Evolutionary conservation across 2,797 vertebrate genomes (phyloP).

Genomic region (Sebastes nivosus): DNA sequence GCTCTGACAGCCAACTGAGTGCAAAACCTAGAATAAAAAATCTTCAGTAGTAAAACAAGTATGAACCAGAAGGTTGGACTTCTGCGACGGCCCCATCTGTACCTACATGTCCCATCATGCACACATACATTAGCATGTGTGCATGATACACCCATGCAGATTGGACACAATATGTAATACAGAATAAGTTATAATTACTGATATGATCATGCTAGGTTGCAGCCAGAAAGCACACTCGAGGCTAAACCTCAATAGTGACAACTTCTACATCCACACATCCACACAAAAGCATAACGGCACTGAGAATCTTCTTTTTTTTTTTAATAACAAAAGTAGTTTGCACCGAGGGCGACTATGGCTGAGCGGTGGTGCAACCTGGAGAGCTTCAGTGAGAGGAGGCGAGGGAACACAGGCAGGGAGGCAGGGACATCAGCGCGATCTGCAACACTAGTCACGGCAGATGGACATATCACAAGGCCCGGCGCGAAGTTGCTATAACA

Average conservation of each 20-base stretch:
- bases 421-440: conserved; percentile 51
- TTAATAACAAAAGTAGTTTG: conserved; percentile 28
- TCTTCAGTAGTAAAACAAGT: neutral
- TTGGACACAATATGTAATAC: neutral
- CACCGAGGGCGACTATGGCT: conserved; percentile 24
- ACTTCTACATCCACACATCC: neutral
- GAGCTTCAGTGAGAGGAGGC: conserved; percentile 51
- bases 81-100: neutral
- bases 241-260: neutral
- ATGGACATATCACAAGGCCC: conserved; percentile 68
- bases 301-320: neutral
- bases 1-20: neutral
- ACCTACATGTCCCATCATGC: neutral
- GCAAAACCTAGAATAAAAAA: neutral
- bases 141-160: neutral
- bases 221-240: neutral
- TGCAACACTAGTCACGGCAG: conserved; percentile 68
- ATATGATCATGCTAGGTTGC: neutral
- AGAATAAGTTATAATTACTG: conserved; percentile 12
- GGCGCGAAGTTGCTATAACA: conserved; percentile 56
- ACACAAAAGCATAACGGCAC: neutral
- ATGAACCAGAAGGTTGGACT: neutral
- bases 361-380: conserved; percentile 48
- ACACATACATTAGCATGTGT: neutral
- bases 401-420: conserved; percentile 46